Conservation (phyloP, 2,113 vertebrate genomes). For the Addax nasomaculatus region DNA sequence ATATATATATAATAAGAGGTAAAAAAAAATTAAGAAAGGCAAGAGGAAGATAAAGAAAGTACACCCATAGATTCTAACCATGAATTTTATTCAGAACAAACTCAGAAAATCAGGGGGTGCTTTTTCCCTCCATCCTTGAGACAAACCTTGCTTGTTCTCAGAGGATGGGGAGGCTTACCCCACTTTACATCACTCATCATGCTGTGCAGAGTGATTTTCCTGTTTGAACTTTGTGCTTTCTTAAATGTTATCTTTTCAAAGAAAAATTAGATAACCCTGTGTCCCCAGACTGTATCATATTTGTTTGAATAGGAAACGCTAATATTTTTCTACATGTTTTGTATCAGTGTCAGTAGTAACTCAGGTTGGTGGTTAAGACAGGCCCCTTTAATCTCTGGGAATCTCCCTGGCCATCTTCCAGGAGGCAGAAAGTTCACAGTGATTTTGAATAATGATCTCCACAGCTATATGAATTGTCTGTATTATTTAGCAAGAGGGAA, state of each 20-base stretch:
- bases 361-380: background rate
- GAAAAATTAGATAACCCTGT: slow-evolving; percentile 60
- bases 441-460: background rate
- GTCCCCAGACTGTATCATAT: slow-evolving; percentile 63
- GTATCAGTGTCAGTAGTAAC: slow-evolving; percentile 4
- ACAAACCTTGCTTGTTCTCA: slow-evolving; percentile 15
- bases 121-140: background rate
- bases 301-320: slow-evolving; percentile 69
- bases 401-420: background rate
- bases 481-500: background rate
- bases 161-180: background rate
- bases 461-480: background rate
- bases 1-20: background rate
- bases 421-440: background rate
- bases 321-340: slow-evolving; percentile 68
- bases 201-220: background rate
- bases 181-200: background rate
- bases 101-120: background rate
- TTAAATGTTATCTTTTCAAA: slow-evolving; percentile 63
- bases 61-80: background rate
- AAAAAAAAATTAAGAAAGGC: slow-evolving; percentile 10
- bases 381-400: background rate
- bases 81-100: background rate
- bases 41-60: slow-evolving; percentile 24
- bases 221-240: slow-evolving; percentile 48